These are phyloP conservation scores for Sylvia atricapilla DNA, from an alignment of 2,113 vertebrate genomes.

Conservation along the genomic window DNA sequence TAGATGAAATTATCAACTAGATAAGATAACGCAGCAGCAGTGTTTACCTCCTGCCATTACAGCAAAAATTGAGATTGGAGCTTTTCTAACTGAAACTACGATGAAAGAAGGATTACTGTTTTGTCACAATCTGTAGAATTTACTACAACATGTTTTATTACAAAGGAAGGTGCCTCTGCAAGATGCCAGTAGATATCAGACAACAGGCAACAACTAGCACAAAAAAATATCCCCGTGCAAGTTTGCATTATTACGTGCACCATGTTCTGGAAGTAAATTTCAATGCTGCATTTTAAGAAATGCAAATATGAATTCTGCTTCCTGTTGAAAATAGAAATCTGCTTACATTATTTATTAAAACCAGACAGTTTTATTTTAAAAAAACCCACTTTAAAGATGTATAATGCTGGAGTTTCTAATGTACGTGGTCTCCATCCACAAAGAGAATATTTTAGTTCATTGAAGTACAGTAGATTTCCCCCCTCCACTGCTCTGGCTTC, in stretches of 20 bases:
- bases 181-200: neutral
- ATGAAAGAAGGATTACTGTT: neutral
- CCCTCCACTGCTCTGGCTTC: neutral
- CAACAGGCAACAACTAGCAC: neutral
- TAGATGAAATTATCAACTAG: slow-evolving; percentile 41
- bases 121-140: neutral
- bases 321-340: neutral
- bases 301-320: neutral
- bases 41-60: slow-evolving; percentile 2
- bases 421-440: neutral
- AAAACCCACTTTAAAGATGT: neutral
- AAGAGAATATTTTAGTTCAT: neutral
- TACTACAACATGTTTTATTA: neutral
- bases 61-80: neutral
- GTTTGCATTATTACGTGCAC: neutral
- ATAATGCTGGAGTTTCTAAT: neutral
- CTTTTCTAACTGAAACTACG: neutral
- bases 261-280: neutral
- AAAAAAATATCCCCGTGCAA: fast-evolving
- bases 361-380: fast-evolving
- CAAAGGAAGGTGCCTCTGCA: neutral
- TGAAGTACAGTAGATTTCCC: neutral
- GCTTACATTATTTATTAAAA: neutral
- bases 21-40: slow-evolving; percentile 14
- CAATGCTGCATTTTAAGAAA: neutral